Percentiles rank a stretch among this genome's conserved stretches.
phyloP scores from a whole-genome alignment of 2,888 invertebrate species.

The Epistrophe grossulariae region DNA sequence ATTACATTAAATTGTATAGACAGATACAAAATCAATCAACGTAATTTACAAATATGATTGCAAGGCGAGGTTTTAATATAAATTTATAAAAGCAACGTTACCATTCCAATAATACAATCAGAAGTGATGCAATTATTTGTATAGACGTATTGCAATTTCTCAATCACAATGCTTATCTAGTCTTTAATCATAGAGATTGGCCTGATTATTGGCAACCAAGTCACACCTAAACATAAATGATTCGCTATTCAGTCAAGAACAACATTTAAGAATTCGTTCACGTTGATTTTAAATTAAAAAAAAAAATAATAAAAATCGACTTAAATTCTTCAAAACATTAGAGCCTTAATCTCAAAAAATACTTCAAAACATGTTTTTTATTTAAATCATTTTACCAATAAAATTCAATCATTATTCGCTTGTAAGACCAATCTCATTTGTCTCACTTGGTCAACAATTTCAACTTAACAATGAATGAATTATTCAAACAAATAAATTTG shows the following conservation, averaged over 20 bases:
- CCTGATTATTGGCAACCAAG: not conserved
- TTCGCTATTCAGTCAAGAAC: not conserved
- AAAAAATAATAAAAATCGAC: not conserved
- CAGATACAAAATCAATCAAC: no score
- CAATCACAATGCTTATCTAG: no score
- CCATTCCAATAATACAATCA: no score
- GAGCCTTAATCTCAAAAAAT: not conserved
- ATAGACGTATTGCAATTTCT: no score
- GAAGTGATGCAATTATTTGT: no score
- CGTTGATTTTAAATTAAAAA: not conserved
- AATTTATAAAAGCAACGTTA: no score
- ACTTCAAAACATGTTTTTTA: not conserved
- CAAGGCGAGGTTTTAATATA: no score
- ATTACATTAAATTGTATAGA: no score
- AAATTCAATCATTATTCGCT: not conserved
- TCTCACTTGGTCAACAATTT: constrained; percentile 37
- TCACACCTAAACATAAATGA: not conserved
- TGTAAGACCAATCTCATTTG: constrained; percentile 12
- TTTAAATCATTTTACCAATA: not conserved
- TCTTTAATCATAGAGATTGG: not conserved
- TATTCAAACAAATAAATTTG: constrained; percentile 23
- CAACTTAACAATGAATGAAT: constrained; percentile 23
- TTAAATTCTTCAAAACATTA: not conserved
- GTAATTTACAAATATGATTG: no score
- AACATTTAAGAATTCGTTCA: not conserved